Base-by-base conservation (phyloP, 2,888 invertebrate species). In the Neria commutata region DNA sequence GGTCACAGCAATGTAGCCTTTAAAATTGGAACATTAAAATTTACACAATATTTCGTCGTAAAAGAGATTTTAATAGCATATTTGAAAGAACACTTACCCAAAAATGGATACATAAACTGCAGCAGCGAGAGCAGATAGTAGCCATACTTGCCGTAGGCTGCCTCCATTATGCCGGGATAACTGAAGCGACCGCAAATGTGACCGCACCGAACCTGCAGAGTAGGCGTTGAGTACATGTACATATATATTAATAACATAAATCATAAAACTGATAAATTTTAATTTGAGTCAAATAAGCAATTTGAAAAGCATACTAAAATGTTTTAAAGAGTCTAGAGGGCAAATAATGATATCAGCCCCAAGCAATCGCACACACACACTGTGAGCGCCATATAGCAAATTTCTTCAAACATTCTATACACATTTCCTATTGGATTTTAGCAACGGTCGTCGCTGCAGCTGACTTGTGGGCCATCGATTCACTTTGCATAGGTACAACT, bases 71-170 rank as follows among this genome's bases (percentile, higher is more conserved):
- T n/a, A n/a, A n/a, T n/a, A n/a, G n/a, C n/a, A n/a, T n/a, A n/a
- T n/a, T n/a, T n/a, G n/a, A n/a, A n/a, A n/a, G n/a, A n/a, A n/a
- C n/a, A 71, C 80, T 84, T 83, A 91, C 92, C 92, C 72, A 92
- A 87, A 75, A 92, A 90, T 1, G 93, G 93, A 82, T 93, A 93
- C 72, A 91, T 85, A 74, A 92, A 92, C 79, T 93, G 93, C 61
- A 92, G 83, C 34, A 87, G 79, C 1, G 91, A 90, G 17, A 92
- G 83, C 34, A 92, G 81, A 72, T 90, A 87, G 81, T 90, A 93
- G 16, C 93, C 92, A 47, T 88, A 85, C 74, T 86, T 85, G 45
- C 93, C 93, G 75, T 91, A 92, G 24, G 92, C 90, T 10, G 90
- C 89, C 70, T 91, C 86, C 88, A 92, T 91, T 65, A 93, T 86